Percentiles rank a stretch among this genome's conserved stretches.
Conservation (phyloP, 2,888 invertebrate genomes). For the Microctonus aethiopoides region DNA sequence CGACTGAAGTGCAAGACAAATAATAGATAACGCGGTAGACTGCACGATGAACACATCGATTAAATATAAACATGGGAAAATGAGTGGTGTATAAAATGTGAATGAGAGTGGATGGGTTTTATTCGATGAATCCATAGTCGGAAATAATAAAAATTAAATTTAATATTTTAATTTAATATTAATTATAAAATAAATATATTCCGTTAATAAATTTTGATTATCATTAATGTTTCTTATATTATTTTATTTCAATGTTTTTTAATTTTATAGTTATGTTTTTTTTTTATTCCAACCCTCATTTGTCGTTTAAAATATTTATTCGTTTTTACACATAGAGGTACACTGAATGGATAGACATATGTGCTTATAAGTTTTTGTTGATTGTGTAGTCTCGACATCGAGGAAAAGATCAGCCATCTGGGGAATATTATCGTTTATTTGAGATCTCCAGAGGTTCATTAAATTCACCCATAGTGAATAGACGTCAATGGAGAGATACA, state of each 20-base stretch:
- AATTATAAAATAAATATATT: too few species aligned
- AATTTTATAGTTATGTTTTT: not conserved
- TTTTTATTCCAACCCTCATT: not conserved
- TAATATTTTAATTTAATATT: too few species aligned
- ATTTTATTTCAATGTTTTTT: not conserved
- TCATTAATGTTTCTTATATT: too few species aligned
- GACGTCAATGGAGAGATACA: not conserved
- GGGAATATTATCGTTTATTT: not conserved
- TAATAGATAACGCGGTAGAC: conserved; percentile 9
- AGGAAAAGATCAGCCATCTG: not conserved
- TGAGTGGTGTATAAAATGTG: not conserved
- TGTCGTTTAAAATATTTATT: too few species aligned
- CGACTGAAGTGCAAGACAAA: conserved; percentile 26
- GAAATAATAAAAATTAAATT: too few species aligned
- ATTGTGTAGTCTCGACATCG: not conserved
- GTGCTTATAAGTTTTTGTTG: not conserved
- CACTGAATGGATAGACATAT: not conserved
- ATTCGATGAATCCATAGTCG: not conserved
- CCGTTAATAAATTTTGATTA: too few species aligned
- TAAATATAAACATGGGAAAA: conserved; percentile 8
- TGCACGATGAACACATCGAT: conserved; percentile 9
- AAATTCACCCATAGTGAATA: not conserved
- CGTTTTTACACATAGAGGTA: too few species aligned
- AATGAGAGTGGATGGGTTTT: not conserved
- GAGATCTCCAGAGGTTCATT: not conserved